phyloP scores from a whole-genome alignment of 2,113 vertebrate genomes.

The Dromaius novaehollandiae region DNA sequence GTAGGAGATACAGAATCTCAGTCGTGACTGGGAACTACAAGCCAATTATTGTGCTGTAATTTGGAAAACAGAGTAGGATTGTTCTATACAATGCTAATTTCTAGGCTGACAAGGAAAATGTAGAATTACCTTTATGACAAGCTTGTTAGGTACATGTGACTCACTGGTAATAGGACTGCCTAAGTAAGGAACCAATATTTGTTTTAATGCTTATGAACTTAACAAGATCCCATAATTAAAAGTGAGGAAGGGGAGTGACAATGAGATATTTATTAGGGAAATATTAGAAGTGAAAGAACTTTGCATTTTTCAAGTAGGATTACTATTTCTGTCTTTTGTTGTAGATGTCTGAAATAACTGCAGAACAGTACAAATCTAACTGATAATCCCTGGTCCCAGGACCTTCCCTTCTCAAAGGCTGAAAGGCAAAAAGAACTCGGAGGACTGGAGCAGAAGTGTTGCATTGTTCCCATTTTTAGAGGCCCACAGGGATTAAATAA shows the following conservation, averaged over 20 bases:
- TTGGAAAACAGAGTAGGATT: constrained; percentile 41
- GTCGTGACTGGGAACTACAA: constrained; percentile 49
- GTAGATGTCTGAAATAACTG: not conserved
- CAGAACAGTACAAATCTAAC: not conserved
- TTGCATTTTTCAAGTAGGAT: not conserved
- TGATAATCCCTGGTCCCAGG: not conserved
- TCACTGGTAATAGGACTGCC: not conserved
- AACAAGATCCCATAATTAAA: not conserved
- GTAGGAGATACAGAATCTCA: constrained; percentile 49
- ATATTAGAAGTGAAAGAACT: not conserved
- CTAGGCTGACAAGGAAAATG: constrained; percentile 39
- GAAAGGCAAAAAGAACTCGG: not conserved
- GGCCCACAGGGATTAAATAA: not conserved
- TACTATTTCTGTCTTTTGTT: not conserved
- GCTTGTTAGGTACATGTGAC: constrained; percentile 1
- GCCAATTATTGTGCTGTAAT: constrained; percentile 42
- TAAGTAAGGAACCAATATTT: not conserved
- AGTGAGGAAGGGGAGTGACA: not conserved
- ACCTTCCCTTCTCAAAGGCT: not conserved
- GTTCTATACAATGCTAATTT: not conserved
- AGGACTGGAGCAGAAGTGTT: not conserved
- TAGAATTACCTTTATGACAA: constrained; percentile 11
- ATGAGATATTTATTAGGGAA: not conserved
- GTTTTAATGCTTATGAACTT: not conserved
- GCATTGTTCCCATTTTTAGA: not conserved